Conservation (phyloP, 2,113 vertebrate genomes). For the Pholis gunnellus region DNA sequence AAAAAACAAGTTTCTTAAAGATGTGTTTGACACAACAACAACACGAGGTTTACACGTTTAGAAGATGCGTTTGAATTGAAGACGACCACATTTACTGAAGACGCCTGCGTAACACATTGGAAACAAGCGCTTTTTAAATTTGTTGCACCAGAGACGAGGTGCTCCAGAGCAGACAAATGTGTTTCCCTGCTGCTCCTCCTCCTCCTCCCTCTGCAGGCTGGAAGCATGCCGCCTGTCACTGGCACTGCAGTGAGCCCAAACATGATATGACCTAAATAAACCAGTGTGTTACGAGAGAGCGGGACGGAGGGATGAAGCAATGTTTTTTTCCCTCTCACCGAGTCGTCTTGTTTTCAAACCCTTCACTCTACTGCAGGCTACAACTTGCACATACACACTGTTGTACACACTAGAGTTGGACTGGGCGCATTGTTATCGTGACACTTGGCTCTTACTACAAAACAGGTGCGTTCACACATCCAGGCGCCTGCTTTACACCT, state of each 20-base stretch:
- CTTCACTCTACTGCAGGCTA: slow-evolving; percentile 48
- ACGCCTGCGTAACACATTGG: too few relatives aligned
- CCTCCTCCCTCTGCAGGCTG: slow-evolving; percentile 50
- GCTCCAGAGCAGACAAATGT: slow-evolving; percentile 24
- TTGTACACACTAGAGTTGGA: background rate
- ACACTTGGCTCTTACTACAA: slow-evolving; percentile 15
- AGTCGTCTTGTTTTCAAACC: slow-evolving; percentile 59
- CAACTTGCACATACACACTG: slow-evolving; percentile 18
- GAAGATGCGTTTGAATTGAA: background rate
- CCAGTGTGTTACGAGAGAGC: slow-evolving; percentile 39
- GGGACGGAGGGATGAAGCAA: slow-evolving; percentile 44
- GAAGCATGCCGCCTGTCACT: slow-evolving; percentile 65
- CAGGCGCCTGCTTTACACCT: background rate
- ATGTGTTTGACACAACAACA: background rate
- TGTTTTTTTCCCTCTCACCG: slow-evolving; percentile 24
- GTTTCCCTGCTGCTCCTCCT: slow-evolving; percentile 49
- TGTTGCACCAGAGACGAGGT: slow-evolving; percentile 9
- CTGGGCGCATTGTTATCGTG: background rate
- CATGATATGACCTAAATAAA: slow-evolving; percentile 83
- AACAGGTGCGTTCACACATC: slow-evolving; percentile 16
- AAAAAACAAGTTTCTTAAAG: background rate
- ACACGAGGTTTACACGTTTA: background rate
- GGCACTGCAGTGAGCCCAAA: slow-evolving; percentile 74
- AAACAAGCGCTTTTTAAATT: slow-evolving; percentile 6
- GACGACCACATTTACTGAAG: background rate